Base-by-base conservation (phyloP, 2,888 invertebrate species). In the Aquatica leii region DNA sequence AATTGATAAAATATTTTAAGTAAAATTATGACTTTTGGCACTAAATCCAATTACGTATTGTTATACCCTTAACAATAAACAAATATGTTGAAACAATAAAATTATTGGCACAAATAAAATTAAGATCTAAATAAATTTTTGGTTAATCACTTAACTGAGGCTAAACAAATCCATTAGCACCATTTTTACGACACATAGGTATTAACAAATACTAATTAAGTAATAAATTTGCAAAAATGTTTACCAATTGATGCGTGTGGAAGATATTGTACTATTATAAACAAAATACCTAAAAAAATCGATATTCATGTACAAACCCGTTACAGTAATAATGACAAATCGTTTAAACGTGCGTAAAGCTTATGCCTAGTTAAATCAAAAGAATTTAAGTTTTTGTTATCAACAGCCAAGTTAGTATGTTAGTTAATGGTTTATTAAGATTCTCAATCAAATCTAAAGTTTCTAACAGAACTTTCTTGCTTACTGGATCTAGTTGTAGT, bases 401-500 rank as follows among this genome's bases (percentile, higher is more conserved):
- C 2, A 24, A 24, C 24, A 24, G 24, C 24, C 24, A 24, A 24
- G 24, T 24, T 24, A 24, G 24, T 24, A 24, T 6, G 24, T 24
- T 24, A 24, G 6, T 24, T 4, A 24, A 24, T 18, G 21, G 50
- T 58, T 37, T n/a, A 53, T 43, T 34, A 58, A 51, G 54, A 51
- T 46, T 48, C 14, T 71, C 73, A 80, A 67, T 81, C 80, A 59
- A 82, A 80, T 70, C 76, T 78, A 70, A 81, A 82, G 62, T 78
- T 81, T 73, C 79, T 81, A 59, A 78, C 77, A 20, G 80, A 78
- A 34, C 80, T 78, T 67, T 82, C 82, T 63, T 81, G 80, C 68
- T 81, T 81, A 56, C 76, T 78, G 34, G 78, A 75, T 64, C 76
- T 77, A n/a, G 87, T 87, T 66, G 86, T 89, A 75, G 88, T 88